Percentiles rank a stretch among this genome's conserved stretches.
These are phyloP conservation scores for Microvelia longipes DNA, from an alignment of 1,140 invertebrate genomes.

Conservation along the genomic window DNA sequence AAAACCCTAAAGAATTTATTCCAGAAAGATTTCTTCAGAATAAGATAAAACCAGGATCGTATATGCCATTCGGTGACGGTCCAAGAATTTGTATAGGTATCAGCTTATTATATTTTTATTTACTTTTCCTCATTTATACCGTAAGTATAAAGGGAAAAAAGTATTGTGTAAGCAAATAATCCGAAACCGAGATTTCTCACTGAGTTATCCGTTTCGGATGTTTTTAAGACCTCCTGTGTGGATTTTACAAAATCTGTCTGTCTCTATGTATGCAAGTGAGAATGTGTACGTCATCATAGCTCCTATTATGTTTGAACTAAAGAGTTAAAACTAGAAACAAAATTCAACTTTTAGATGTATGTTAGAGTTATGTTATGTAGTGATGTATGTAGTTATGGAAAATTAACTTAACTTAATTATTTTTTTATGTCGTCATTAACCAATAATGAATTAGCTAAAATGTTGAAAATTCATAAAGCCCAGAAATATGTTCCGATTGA, in stretches of 20 bases:
- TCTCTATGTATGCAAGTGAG: too few species aligned
- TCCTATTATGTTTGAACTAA: too few species aligned
- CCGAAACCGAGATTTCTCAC: not conserved
- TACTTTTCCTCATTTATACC: not conserved
- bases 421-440: too few species aligned
- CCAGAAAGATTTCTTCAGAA: not conserved
- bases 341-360: too few species aligned
- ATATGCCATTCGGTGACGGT: not conserved
- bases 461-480: too few species aligned
- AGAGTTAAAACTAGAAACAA: too few species aligned
- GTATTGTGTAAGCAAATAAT: not conserved
- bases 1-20: not conserved
- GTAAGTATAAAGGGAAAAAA: not conserved
- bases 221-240: not conserved
- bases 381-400: too few species aligned
- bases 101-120: not conserved
- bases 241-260: not conserved
- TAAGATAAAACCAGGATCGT: not conserved
- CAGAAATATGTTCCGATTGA: too few species aligned
- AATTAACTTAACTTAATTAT: too few species aligned
- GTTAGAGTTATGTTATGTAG: too few species aligned
- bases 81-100: not conserved
- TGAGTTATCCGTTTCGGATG: not conserved
- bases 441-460: too few species aligned
- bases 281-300: too few species aligned